Evolutionary conservation across 2,888 invertebrate genomes (phyloP), one percentile per base, ranked within the genome.

Genomic region (Melanchra persicariae): DNA sequence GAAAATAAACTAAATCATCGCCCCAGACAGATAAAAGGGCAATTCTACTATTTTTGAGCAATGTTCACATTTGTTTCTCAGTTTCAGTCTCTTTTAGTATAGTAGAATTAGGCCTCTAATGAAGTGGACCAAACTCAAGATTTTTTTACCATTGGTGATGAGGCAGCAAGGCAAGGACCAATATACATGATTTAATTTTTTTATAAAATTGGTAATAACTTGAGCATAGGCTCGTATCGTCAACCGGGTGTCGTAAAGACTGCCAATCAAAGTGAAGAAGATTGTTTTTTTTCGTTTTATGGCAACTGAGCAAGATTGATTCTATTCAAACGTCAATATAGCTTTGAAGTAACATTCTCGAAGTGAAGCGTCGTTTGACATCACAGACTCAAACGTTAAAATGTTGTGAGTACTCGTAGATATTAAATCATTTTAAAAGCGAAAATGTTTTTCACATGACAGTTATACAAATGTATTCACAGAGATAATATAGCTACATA

Each of bases 261-360:
- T 55, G 62, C 12, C 70, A 63, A 45, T 61, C 30, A 73, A 70
- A 73, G 45, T 66, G 65, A 70, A 34, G 54, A 64, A 80, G 70
- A 34, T n/a, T n/a, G n/a, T n/a, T n/a, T n/a, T n/a, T n/a, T n/a
- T n/a, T n/a, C n/a, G 30, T 4, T 6, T 30, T 30, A 2, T 4
- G 6, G 6, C 6, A 30, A 6, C 30, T 30, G 6, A 82, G n/a
- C n/a, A n/a, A n/a, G n/a, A n/a, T 69, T 68, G 65, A 77, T 77
- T 43, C 26, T 26, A 49, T 67, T 66, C 59, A 61, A 24, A 55
- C 30, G 15, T 73, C 57, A 30, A 47, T 68, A 34, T n/a, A 61
- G 22, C 37, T 45, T 40, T 19, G 10, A 0, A 10, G 30, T 19
- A 43, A 76, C 34, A 45, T n/a, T n/a, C 9, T 12, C 57, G 45